These are phyloP conservation scores for Hedya salicella DNA, from an alignment of 2,888 invertebrate genomes.

Conservation along the genomic window DNA sequence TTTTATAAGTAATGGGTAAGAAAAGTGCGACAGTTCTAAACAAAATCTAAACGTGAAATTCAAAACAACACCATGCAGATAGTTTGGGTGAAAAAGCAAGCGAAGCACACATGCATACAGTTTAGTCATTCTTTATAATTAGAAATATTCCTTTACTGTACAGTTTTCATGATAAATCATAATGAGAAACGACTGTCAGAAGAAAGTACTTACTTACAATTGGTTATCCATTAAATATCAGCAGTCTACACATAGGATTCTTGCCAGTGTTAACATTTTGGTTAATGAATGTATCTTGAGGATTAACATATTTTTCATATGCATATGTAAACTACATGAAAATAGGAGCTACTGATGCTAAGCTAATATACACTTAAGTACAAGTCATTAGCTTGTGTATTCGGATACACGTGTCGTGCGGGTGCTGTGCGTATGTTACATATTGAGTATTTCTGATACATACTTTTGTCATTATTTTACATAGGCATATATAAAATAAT, in stretches of 20 bases:
- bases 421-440: constrained; percentile 28
- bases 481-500: constrained; percentile 10
- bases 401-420: constrained; percentile 25
- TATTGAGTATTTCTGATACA: background rate
- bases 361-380: background rate
- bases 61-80: constrained; percentile 24
- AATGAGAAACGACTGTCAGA: background rate
- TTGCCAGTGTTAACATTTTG: background rate
- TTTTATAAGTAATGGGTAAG: constrained; percentile 3
- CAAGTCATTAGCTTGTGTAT: constrained; percentile 8
- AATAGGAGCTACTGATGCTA: constrained; percentile 9
- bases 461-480: constrained; percentile 5
- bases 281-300: background rate
- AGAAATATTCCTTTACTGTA: background rate
- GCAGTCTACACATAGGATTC: background rate
- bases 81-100: constrained; percentile 48
- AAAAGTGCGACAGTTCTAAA: constrained; percentile 1
- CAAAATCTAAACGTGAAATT: constrained; percentile 6
- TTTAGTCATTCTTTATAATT: background rate
- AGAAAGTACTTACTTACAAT: constrained; percentile 17
- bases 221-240: background rate
- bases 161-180: background rate
- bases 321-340: constrained; percentile 6
- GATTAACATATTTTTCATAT: background rate
- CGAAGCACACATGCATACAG: constrained; percentile 53